Conservation (phyloP, 2,113 vertebrate genomes). For the Eretmochelys imbricata region DNA sequence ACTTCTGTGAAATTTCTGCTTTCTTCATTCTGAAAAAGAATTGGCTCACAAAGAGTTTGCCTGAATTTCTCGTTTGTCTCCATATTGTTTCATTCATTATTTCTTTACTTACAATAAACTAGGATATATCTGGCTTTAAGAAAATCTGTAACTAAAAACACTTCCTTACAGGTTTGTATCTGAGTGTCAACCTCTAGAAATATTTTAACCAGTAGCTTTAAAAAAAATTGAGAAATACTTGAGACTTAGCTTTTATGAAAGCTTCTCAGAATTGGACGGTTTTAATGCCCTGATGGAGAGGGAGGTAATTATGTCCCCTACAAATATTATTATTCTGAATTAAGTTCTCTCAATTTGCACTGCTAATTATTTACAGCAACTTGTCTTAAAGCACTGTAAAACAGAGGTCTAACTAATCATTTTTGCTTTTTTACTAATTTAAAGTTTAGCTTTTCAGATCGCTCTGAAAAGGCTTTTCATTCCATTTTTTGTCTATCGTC, state of each 20-base stretch:
- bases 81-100: not conserved
- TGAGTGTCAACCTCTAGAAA: not conserved
- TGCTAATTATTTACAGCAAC: conserved; percentile 38
- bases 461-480: conserved; percentile 29
- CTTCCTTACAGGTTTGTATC: not conserved
- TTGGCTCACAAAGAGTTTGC: not conserved
- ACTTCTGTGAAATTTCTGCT: not conserved
- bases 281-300: not conserved
- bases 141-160: not conserved
- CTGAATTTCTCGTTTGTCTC: not conserved
- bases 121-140: not conserved
- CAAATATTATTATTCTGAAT: not conserved
- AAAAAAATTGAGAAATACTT: not conserved
- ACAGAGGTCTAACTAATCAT: not conserved
- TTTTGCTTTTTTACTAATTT: conserved; percentile 27
- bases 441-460: conserved; percentile 39
- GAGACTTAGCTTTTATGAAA: not conserved
- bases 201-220: not conserved
- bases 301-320: not conserved
- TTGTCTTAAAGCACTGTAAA: not conserved
- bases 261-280: fast-evolving
- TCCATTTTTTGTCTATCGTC: conserved; percentile 35
- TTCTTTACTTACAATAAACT: not conserved
- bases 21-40: not conserved
- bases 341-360: conserved; percentile 29